Evolutionary conservation across 2,888 invertebrate genomes (phyloP).

Genomic region (Rhimphoctona megacephalus): DNA sequence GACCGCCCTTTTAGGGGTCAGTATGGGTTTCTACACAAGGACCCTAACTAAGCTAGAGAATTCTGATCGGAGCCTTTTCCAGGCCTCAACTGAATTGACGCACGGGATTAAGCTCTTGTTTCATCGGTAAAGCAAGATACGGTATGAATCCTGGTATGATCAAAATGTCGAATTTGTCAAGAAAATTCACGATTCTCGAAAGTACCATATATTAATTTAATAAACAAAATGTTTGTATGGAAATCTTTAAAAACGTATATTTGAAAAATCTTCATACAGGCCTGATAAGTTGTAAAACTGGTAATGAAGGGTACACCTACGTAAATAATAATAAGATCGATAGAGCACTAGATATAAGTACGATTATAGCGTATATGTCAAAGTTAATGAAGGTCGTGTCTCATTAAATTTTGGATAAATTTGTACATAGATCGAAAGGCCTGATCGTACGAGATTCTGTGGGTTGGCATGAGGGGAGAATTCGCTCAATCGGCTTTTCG

Average conservation of each 20-base stretch:
- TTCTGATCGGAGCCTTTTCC: no score
- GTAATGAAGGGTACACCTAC: not conserved
- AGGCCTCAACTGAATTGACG: no score
- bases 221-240: not conserved
- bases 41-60: no score
- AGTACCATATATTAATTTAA: not conserved
- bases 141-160: no score
- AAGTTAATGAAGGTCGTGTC: slow-evolving; percentile 54
- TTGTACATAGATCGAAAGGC: not conserved
- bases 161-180: not conserved
- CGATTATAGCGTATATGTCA: slow-evolving; percentile 11
- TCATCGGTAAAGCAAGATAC: no score
- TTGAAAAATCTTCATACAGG: not conserved
- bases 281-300: not conserved
- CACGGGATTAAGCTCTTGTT: not conserved
- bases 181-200: not conserved
- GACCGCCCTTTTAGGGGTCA: no score
- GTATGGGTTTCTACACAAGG: no score
- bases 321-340: not conserved
- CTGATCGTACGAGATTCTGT: not conserved
- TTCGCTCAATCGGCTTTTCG: slow-evolving; percentile 19
- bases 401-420: slow-evolving; percentile 43
- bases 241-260: not conserved
- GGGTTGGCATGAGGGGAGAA: not conserved
- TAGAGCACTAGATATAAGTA: slow-evolving; percentile 14